Percentiles rank a stretch among this genome's conserved stretches.
These are phyloP conservation scores for Fragum sueziense DNA, from an alignment of 2,888 invertebrate species.

Conservation along the genomic window DNA sequence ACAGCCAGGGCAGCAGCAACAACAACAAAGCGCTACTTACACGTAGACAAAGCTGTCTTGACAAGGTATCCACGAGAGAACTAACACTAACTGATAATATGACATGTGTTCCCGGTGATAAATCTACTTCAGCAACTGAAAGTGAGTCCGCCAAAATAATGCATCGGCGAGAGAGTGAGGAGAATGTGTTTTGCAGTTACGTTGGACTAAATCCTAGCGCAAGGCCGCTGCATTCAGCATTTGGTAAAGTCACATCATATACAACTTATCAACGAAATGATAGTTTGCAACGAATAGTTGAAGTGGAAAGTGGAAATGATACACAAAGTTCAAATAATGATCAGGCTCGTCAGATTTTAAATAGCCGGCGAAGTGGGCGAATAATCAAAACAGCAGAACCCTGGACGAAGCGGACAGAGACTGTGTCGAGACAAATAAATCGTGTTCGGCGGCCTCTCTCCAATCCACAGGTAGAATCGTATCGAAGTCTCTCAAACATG, in stretches of 20 bases:
- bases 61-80: no score
- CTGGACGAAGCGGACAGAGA: slow-evolving; percentile 4
- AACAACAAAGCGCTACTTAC: background rate
- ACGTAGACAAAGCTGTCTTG: background rate
- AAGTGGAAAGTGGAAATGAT: background rate
- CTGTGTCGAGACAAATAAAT: background rate
- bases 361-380: background rate
- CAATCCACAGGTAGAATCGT: background rate
- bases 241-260: no score
- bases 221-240: no score
- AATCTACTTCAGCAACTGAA: background rate
- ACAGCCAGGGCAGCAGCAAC: background rate
- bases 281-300: no score
- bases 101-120: no score
- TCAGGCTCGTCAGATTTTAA: background rate
- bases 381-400: background rate
- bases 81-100: no score
- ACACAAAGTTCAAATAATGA: no score
- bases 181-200: no score
- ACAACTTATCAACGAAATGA: background rate
- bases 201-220: background rate
- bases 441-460: slow-evolving; percentile 1
- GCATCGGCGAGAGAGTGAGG: background rate
- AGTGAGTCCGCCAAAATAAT: background rate
- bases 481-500: background rate